Base-by-base conservation (phyloP, 2,797 vertebrate genomes). In the Choloepus didactylus region DNA sequence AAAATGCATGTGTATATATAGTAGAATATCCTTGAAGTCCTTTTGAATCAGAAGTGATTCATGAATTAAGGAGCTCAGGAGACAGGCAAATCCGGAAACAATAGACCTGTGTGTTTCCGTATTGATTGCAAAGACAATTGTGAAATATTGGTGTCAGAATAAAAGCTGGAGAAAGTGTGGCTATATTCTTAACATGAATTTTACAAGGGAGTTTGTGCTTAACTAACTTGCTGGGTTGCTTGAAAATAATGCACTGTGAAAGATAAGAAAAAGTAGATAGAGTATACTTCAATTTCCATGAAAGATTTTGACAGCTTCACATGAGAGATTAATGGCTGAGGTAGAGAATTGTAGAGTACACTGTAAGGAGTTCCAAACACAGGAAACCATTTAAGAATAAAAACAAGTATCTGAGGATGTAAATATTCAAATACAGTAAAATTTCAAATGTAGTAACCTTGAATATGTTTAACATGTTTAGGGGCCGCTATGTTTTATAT, bases 231-330 rank as follows among this genome's bases (percentile, higher is more conserved):
- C 94, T 89, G 44, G 51, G 27, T 75, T 94, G 86, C 89, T 95
- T 91, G 87, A 93, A 94, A 97, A 92, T 96, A 96, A 97, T 89
- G 62, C 87, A 90, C 66, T 93, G 5, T 91, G 93, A 91, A 96
- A 96, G 96, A 97, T 96, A 97, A 97, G 95, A 96, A 87, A 87
- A 94, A 95, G 91, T 95, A 87, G 87, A 86, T 94, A 93, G 54
- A 87, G 80, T 95, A 70, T 21, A 80, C 76, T 97, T 97, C n/a
- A 49, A 96, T 97, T 97, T 97, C 96, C 94, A 95, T 95, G 97
- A 93, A 94, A 94, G 93, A 93, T 92, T 96, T 94, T 97, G 97
- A 96, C 97, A 97, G 96, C 66, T 96, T 97, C 94, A 85, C 1
- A 0, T 76, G 89, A 86, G 91, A 98, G 96, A 98, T 97, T 96